These are phyloP conservation scores for Calosoma granatense DNA, from an alignment of 1,140 invertebrate genomes.

Conservation along the genomic window DNA sequence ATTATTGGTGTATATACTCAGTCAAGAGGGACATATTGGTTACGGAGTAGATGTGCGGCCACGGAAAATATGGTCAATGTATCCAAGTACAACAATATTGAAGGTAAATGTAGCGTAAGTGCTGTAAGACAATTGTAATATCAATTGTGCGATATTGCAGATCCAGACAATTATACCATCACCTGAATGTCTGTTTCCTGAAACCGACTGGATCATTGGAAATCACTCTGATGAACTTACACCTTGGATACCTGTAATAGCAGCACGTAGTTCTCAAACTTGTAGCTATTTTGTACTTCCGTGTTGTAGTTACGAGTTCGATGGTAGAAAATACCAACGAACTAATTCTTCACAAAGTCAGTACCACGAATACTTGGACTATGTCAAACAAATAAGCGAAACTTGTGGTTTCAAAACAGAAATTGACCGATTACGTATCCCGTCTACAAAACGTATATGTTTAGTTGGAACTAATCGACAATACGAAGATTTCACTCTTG, in stretches of 20 bases:
- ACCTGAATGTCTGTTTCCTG: conserved; percentile 55
- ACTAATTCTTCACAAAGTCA: conserved; percentile 54
- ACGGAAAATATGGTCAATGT: conserved; percentile 85
- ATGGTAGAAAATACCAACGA: conserved; percentile 70
- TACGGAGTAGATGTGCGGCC: conserved; percentile 81
- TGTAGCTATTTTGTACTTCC: conserved; percentile 84
- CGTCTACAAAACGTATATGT: conserved; percentile 88
- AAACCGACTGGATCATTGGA: conserved; percentile 91
- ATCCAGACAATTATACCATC: conserved; percentile 59
- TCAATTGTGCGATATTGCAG: conserved; percentile 31
- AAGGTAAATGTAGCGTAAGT: conserved; percentile 27
- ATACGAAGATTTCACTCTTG: conserved; percentile 26
- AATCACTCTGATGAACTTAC: conserved; percentile 98
- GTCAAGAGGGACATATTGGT: conserved; percentile 74
- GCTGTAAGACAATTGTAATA: conserved; percentile 29
- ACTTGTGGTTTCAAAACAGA: conserved; percentile 66
- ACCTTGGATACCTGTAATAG: conserved; percentile 93
- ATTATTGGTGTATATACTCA: conserved; percentile 80
- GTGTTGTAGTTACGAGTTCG: conserved; percentile 89
- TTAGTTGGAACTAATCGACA: conserved; percentile 53
- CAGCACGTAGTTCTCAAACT: conserved; percentile 55
- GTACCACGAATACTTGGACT: conserved; percentile 78
- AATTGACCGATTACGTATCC: conserved; percentile 83
- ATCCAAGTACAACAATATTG: conserved; percentile 42
- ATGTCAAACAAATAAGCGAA: conserved; percentile 56